These are phyloP conservation scores for Xenopus borealis DNA, from an alignment of 2,113 vertebrate species.

Conservation along the genomic window DNA sequence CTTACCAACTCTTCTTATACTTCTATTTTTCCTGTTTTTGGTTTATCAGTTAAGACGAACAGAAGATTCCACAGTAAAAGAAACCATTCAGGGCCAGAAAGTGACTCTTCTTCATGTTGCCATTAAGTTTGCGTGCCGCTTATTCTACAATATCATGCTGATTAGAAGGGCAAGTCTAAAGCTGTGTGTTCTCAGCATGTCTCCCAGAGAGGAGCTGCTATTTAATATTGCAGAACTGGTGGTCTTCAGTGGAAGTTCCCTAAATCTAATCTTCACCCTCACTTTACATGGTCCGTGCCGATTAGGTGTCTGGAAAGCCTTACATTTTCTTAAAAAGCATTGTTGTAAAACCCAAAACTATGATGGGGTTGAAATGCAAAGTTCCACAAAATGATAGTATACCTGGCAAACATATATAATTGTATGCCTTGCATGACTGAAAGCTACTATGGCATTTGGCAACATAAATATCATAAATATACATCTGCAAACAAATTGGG, in stretches of 20 bases:
- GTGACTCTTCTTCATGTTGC: conserved; percentile 36
- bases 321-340: conserved; percentile 51
- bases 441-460: too few relatives aligned
- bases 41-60: conserved; percentile 44
- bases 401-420: too few relatives aligned
- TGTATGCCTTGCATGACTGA: too few relatives aligned
- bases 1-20: conserved; percentile 57
- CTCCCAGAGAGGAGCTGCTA: conserved; percentile 46
- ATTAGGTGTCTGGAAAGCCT: conserved; percentile 46
- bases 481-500: too few relatives aligned
- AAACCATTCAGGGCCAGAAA: conserved; percentile 28
- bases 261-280: conserved; percentile 58
- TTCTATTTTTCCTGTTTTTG: conserved; percentile 51
- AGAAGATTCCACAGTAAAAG: conserved; percentile 39
- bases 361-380: conserved; percentile 1
- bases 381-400: not conserved
- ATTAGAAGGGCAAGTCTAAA: conserved; percentile 54
- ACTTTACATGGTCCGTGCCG: conserved; percentile 59
- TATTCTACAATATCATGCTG: conserved; percentile 64
- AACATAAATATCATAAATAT: too few relatives aligned
- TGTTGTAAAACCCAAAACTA: conserved; percentile 38
- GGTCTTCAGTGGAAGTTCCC: conserved; percentile 67
- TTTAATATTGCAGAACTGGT: conserved; percentile 68
- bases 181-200: conserved; percentile 32
- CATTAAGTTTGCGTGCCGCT: conserved; percentile 52